Conservation (phyloP, 2,888 invertebrate species). For the Amblyteles armatorius region DNA sequence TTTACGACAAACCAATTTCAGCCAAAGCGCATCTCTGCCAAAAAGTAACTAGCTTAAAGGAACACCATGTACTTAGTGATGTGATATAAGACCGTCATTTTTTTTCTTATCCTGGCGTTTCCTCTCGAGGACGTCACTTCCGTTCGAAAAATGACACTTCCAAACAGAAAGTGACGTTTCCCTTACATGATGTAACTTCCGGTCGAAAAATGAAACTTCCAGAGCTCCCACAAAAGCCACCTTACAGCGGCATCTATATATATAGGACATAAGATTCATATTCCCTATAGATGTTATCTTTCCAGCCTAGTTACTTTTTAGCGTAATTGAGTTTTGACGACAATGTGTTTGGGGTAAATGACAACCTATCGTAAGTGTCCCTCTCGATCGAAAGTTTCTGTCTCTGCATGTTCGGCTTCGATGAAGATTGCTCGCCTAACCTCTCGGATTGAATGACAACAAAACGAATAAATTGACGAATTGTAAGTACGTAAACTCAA, state of each 20-base stretch:
- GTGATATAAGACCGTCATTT: too few species aligned
- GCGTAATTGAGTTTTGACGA: not conserved
- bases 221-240: too few species aligned
- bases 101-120: too few species aligned
- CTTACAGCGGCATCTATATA: too few species aligned
- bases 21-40: not conserved
- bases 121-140: too few species aligned
- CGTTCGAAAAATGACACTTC: too few species aligned
- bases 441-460: not conserved
- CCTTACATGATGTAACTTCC: too few species aligned
- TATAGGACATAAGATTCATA: too few species aligned
- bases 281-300: too few species aligned
- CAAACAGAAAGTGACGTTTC: too few species aligned
- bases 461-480: not conserved
- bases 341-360: not conserved
- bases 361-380: not conserved
- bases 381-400: not conserved
- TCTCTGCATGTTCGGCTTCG: not conserved
- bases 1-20: not conserved
- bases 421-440: conserved; percentile 18
- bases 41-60: not conserved
- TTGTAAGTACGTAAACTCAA: conserved; percentile 15
- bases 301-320: not conserved
- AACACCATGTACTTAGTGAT: too few species aligned
- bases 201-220: too few species aligned